These are phyloP conservation scores for Takifugu bimaculatus DNA, from an alignment of 2,113 vertebrate genomes.

Conservation along the genomic window DNA sequence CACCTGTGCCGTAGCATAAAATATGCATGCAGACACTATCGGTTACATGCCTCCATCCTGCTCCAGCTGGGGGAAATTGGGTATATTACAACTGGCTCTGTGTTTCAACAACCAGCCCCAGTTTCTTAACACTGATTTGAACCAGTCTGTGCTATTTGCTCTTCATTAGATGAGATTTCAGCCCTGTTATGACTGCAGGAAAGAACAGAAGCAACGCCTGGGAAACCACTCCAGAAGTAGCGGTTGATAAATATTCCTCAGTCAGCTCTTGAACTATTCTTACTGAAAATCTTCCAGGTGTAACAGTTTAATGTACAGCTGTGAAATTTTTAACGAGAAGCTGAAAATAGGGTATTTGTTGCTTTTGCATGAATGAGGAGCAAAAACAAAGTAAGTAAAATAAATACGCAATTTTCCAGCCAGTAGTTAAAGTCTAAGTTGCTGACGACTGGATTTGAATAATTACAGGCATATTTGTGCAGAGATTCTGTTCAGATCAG, in stretches of 20 bases:
- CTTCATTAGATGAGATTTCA: slow-evolving; percentile 57
- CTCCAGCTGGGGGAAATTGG: slow-evolving; percentile 63
- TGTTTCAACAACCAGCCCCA: slow-evolving; percentile 55
- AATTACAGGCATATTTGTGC: no score
- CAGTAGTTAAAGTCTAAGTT: slow-evolving; percentile 19
- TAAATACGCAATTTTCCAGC: no score
- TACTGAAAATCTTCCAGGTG: slow-evolving; percentile 7
- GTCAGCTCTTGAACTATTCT: slow-evolving; percentile 14
- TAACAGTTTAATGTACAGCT: slow-evolving; percentile 1
- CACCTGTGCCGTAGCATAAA: slow-evolving; percentile 63
- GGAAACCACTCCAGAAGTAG: slow-evolving; percentile 25
- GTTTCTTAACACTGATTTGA: slow-evolving; percentile 71
- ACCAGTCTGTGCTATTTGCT: slow-evolving; percentile 54
- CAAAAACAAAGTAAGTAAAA: no score
- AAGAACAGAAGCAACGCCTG: slow-evolving; percentile 26
- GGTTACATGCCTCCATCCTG: slow-evolving; percentile 57
- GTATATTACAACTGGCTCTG: slow-evolving; percentile 62
- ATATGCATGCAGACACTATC: slow-evolving; percentile 70
- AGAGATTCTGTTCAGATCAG: no score
- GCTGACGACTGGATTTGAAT: no score
- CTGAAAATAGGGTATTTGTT: not conserved
- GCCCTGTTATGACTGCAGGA: slow-evolving; percentile 25
- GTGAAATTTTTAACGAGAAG: slow-evolving; percentile 3
- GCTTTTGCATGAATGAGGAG: no score
- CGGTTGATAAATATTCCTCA: slow-evolving; percentile 14